Base-by-base conservation (phyloP, 1,140 invertebrate species). In the Macrobrachium nipponense region DNA sequence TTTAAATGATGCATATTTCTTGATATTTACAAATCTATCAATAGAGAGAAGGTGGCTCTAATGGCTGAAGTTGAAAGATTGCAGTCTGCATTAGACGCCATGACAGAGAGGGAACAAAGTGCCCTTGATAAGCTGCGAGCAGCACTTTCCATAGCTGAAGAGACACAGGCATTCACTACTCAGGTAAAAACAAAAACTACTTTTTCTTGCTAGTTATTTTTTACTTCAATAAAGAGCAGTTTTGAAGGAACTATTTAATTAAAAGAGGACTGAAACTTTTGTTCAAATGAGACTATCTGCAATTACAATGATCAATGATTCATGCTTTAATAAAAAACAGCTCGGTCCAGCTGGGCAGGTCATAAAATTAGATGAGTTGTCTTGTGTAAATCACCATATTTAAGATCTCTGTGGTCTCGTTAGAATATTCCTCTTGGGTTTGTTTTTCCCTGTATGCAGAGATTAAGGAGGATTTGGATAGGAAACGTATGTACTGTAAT, bases 91-190 rank as follows among this genome's bases (percentile, higher is more conserved):
- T 44, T 86, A 10, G 27, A 77, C 15, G 84, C 77, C 1, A 62
- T 86, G 77, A 61, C 77, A 3, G 20, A 61, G 64, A 61, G 77
- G 23, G 84, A 86, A n/a, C 75, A 86, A 43, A 66, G 75, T 17
- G 84, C 84, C 3, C 59, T 86, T 7, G 43, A 58, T 6, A 72
- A 80, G 17, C 84, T 86, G 5, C 61, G 58, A 20, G 62, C 70
- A 23, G 84, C 84, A 11, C 84, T 86, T 59, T 43, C 84, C 44
- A 66, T 86, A 44, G 84, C 84, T 18, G 43, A 86, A 36, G 77
- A 86, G 27, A 86, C 84, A 23, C 84, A 86, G 36, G 27, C 84
- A 17, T 78, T 80, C 18, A 80, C 84, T 0, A 62, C 77, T 2
- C 77, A 86, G 77, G 84, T 86, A 20, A 60, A 62, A 18, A 23